Conservation (phyloP, 1,140 invertebrate genomes). For the Drosophila arawakana region DNA sequence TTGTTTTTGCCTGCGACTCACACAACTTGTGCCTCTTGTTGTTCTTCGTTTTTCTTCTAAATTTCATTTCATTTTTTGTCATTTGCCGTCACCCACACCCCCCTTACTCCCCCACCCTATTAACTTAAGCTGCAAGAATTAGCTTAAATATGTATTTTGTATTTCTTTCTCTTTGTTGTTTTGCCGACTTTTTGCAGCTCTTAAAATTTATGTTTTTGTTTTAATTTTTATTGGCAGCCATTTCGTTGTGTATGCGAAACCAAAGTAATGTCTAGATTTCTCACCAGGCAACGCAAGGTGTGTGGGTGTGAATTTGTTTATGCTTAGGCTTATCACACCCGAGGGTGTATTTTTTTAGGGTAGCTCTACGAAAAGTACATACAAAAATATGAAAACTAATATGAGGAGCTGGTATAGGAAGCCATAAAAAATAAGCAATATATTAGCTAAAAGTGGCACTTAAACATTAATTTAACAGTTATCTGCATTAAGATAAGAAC, state of each 20-base stretch:
- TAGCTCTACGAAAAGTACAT: constrained; percentile 27
- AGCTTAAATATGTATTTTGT: constrained; percentile 31
- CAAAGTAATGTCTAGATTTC: constrained; percentile 36
- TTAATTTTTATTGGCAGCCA: constrained; percentile 69
- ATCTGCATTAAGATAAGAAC: constrained; percentile 1
- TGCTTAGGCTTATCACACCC: constrained; percentile 46
- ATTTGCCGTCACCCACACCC: constrained; percentile 25
- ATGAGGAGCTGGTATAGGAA: neutral
- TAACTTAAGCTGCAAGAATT: constrained; percentile 59
- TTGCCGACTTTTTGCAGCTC: constrained; percentile 40
- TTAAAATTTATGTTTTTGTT: constrained; percentile 54
- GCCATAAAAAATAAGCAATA: neutral
- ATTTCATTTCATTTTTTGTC: constrained; percentile 58
- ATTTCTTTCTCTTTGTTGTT: neutral
- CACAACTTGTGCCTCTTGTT: constrained; percentile 15
- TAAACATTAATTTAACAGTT: constrained; percentile 3
- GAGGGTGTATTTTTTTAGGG: constrained; percentile 27
- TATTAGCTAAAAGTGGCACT: constrained; percentile 14
- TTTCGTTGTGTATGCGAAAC: constrained; percentile 28
- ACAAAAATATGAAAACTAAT: constrained; percentile 14
- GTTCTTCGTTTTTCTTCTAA: constrained; percentile 37
- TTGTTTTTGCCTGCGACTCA: constrained; percentile 65
- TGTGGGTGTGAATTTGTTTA: constrained; percentile 49
- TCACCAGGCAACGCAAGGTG: constrained; percentile 29
- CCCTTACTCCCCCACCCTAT: constrained; percentile 32